Evolutionary conservation across 2,113 vertebrate genomes (phyloP).

Genomic region (Ibidorhyncha struthersii): DNA sequence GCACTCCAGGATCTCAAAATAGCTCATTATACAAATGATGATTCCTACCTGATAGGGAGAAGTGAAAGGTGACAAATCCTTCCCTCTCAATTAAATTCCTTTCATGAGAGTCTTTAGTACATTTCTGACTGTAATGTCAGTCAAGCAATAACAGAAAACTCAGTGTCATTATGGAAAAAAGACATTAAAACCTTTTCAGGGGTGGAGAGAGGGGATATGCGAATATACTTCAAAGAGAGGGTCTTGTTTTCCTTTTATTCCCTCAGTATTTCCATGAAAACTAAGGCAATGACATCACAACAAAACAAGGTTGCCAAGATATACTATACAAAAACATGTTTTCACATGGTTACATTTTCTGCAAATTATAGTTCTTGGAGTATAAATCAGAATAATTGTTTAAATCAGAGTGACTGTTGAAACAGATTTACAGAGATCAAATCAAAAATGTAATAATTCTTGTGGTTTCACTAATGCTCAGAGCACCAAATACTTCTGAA

Average conservation of each 20-base stretch:
- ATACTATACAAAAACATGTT: slow-evolving; percentile 78
- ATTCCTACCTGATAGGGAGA: slow-evolving; percentile 6
- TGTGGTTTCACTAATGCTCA: slow-evolving; percentile 78
- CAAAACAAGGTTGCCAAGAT: slow-evolving; percentile 80
- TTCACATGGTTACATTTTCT: slow-evolving; percentile 85
- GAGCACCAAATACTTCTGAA: slow-evolving; percentile 79
- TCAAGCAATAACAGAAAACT: slow-evolving; percentile 41
- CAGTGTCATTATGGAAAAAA: slow-evolving; percentile 8
- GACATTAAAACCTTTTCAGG: slow-evolving; percentile 23
- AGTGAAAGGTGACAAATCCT: slow-evolving; percentile 4
- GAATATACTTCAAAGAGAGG: slow-evolving; percentile 59
- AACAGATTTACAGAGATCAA: slow-evolving; percentile 86
- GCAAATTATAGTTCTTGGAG: slow-evolving; percentile 81
- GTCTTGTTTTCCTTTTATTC: slow-evolving; percentile 61
- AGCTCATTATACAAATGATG: not conserved
- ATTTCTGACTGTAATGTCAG: not conserved
- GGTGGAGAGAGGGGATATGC: not conserved
- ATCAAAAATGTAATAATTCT: slow-evolving; percentile 83
- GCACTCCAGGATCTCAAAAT: not conserved
- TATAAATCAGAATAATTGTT: slow-evolving; percentile 87
- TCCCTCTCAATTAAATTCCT: slow-evolving; percentile 10
- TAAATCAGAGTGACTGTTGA: slow-evolving; percentile 84
- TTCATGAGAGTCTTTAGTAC: not conserved
- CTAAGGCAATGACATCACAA: slow-evolving; percentile 79
- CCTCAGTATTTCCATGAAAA: slow-evolving; percentile 74